These are phyloP conservation scores for Monopis laevigella DNA, from an alignment of 2,888 invertebrate genomes.

Conservation along the genomic window DNA sequence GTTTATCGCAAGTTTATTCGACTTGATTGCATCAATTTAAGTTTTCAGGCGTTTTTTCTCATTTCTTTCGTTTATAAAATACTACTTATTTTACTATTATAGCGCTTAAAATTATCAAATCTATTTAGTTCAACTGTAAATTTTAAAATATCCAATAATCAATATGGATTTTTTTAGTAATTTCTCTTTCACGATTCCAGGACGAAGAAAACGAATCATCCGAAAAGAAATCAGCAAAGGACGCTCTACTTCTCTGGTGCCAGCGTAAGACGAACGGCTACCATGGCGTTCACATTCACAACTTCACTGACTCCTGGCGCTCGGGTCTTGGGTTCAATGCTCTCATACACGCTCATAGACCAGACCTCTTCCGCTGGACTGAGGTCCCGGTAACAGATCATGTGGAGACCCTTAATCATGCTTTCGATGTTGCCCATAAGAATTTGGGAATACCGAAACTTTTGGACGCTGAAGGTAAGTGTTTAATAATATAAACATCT, in stretches of 20 bases:
- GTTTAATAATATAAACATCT: too few relatives aligned
- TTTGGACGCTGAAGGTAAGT: constrained; percentile 88
- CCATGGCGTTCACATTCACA: constrained; percentile 86
- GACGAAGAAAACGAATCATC: constrained; percentile 96
- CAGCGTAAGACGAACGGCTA: constrained; percentile 98
- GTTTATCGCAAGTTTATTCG: too few relatives aligned
- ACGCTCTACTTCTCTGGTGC: constrained; percentile 97
- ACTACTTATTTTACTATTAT: too few relatives aligned
- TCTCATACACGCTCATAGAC: constrained; percentile 96
- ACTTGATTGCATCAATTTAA: too few relatives aligned
- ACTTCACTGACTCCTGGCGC: constrained; percentile 94
- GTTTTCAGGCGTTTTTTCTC: too few relatives aligned
- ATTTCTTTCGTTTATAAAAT: too few relatives aligned
- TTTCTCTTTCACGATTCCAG: too few relatives aligned
- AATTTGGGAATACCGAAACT: constrained; percentile 93
- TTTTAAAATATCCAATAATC: too few relatives aligned
- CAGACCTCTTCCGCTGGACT: constrained; percentile 92
- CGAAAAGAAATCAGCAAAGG: constrained; percentile 98
- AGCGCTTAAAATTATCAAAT: too few relatives aligned
- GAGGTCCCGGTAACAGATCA: constrained; percentile 82
- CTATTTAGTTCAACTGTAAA: too few relatives aligned
- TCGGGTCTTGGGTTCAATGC: constrained; percentile 98
- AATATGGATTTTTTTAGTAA: too few relatives aligned
- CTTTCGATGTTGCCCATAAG: constrained; percentile 93
- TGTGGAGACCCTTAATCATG: constrained; percentile 96